Evolutionary conservation across 1,140 invertebrate species (phyloP).

Genomic region (Calephelis virginiensis): DNA sequence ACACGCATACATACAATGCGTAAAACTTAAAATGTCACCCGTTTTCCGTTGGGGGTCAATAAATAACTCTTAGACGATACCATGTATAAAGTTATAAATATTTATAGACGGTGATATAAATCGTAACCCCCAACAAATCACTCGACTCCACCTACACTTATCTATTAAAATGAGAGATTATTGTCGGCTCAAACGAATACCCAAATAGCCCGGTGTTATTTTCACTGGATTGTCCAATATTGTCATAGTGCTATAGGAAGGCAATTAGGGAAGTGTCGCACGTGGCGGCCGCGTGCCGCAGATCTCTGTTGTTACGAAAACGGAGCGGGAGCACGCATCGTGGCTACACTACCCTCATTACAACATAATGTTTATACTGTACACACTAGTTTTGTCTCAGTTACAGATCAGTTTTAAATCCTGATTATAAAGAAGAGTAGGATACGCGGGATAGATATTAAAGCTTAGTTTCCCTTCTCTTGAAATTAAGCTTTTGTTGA

Average conservation of each 20-base stretch:
- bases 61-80: too few relatives aligned
- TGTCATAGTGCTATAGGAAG: conserved; percentile 67
- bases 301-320: conserved; percentile 34
- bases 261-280: conserved; percentile 73
- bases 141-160: conserved; percentile 69
- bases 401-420: conserved; percentile 44
- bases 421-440: neutral
- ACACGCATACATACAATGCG: too few relatives aligned
- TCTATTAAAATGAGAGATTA: conserved; percentile 78
- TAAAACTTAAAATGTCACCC: too few relatives aligned
- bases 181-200: conserved; percentile 55
- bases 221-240: conserved; percentile 76
- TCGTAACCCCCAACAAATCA: conserved; percentile 57
- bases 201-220: conserved; percentile 68
- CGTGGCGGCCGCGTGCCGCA: conserved; percentile 62
- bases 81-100: conserved; percentile 3
- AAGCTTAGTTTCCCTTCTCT: too few relatives aligned
- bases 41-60: too few relatives aligned
- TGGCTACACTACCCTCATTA: conserved; percentile 41
- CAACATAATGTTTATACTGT: conserved; percentile 59
- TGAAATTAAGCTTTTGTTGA: too few relatives aligned
- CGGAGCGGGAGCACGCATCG: conserved; percentile 35
- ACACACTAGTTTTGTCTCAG: conserved; percentile 45
- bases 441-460: neutral
- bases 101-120: conserved; percentile 27